Evolutionary conservation across 2,797 vertebrate species (phyloP), one percentile per base, ranked within the genome.

Genomic region (Tauraco hartlaubi): DNA sequence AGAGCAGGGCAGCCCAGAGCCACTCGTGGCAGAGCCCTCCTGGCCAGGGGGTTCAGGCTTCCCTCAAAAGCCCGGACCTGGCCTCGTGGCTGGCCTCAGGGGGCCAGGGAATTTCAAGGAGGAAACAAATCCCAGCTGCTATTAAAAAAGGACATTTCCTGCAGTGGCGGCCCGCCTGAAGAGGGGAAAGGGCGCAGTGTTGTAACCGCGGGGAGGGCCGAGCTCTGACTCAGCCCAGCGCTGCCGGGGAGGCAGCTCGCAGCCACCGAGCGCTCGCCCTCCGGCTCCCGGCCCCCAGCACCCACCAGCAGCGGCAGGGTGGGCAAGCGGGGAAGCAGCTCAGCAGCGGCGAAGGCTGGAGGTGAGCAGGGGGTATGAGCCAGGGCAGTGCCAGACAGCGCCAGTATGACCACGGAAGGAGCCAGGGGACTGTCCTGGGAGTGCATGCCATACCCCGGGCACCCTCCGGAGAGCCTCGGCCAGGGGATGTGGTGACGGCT

Each of bases 171-270:
- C 71, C 81, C 84, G 87, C 68, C 87, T 92, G 95, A 95, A 95
- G 92, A 95, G 96, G 96, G 93, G 96, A 97, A 97, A 96, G 96
- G 96, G 96, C 90, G 4, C 96, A 54, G 94, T 97, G 96, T 96
- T 97, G 95, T 97, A 97, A 97, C 64, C 11, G 0, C 3, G 54
- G 95, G 96, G 96, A 95, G 95, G 96, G 90, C 75, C 35, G 17
- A 78, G 95, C 91, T 92, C 87, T 96, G 95, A 85, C 85, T 89
- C 96, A 95, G 90, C 93, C 80, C 96, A 69, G 75, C 5, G 0
- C 71, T 0, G 17, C 72, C 2, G 2, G 15, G 41, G 44, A 91
- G 61, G 90, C 95, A 79, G 92, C 85, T 71, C 7, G 0, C 21
- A 23, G 92, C 87, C 88, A 56, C 78, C 1, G 18, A 76, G 85